These are phyloP conservation scores for Galagoides demidoff DNA, from an alignment of 2,797 vertebrate genomes.

Conservation along the genomic window DNA sequence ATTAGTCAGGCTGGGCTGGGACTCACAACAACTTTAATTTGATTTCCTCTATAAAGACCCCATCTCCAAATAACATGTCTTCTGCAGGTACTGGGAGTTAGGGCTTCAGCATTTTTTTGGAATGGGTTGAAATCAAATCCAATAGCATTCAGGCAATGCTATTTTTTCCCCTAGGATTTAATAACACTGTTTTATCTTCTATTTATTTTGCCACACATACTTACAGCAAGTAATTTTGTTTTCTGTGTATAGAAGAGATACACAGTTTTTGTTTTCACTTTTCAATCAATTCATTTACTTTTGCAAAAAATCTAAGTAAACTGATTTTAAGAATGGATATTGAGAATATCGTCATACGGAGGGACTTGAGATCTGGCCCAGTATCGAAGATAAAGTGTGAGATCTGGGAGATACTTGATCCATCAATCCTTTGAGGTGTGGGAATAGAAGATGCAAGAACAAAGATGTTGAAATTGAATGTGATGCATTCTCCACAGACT, in stretches of 20 bases:
- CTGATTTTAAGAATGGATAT: neutral
- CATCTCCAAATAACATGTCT: neutral
- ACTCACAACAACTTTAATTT: neutral
- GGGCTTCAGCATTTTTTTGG: neutral
- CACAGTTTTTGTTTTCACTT: neutral
- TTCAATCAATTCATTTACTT: neutral
- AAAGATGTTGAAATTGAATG: neutral
- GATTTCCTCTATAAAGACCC: neutral
- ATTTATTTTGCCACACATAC: neutral
- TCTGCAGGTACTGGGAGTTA: fast-evolving
- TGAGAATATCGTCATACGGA: neutral
- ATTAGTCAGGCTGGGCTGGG: fast-evolving
- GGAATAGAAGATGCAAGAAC: neutral
- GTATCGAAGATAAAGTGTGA: neutral
- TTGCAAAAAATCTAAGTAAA: neutral
- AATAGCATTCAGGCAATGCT: neutral
- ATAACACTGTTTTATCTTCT: neutral
- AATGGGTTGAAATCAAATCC: neutral
- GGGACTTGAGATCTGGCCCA: neutral
- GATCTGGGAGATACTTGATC: neutral
- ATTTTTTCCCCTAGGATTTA: neutral
- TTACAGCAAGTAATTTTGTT: neutral
- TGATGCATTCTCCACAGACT: too few species aligned
- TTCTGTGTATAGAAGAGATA: neutral
- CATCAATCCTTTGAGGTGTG: too few species aligned